Evolutionary conservation across 1,140 invertebrate genomes (phyloP), one percentile per base, ranked within the genome.

Genomic region (Pissodes strobi): DNA sequence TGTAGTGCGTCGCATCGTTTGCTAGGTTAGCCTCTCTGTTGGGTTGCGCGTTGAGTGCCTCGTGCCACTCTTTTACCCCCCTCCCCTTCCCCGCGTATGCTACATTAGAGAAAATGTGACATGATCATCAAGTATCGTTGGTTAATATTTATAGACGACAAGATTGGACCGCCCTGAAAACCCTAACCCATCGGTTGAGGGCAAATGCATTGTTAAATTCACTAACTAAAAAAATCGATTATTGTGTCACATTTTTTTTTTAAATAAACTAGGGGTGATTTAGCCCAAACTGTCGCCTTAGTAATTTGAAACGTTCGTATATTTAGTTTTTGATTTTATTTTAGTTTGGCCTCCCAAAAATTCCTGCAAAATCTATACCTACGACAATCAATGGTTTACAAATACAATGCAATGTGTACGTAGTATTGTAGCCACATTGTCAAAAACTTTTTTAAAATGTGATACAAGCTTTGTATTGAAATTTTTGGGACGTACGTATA

Each of bases 21-120:
- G 71, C 70, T 74, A 68, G 65, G 64, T 74, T 74, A 73, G 72
- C 72, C 62, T 71, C 51, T 73, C 60, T 66, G 55, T 74, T 76
- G 73, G 73, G 71, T 76, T 76, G 74, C 72, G 72, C 72, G 45
- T 68, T 64, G 45, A 68, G 68, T 69, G 65, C 72, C 71, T 68
- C 23, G n/a, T n/a, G n/a, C n/a, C n/a, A n/a, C n/a, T n/a, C n/a
- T n/a, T n/a, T n/a, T n/a, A n/a, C n/a, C n/a, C n/a, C n/a, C n/a
- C n/a, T n/a, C n/a, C 51, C 60, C 51, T 27, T 21, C 19, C 49
- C 38, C 15, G 55, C 41, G 21, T 25, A 57, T 30, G 9, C 46
- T 9, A 15, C n/a, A n/a, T n/a, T n/a, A n/a, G n/a, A n/a, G n/a
- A n/a, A n/a, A n/a, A n/a, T n/a, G n/a, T n/a, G n/a, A n/a, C n/a